These are phyloP conservation scores for Willowsia nigromaculata DNA, from an alignment of 2,888 invertebrate genomes.

Conservation along the genomic window DNA sequence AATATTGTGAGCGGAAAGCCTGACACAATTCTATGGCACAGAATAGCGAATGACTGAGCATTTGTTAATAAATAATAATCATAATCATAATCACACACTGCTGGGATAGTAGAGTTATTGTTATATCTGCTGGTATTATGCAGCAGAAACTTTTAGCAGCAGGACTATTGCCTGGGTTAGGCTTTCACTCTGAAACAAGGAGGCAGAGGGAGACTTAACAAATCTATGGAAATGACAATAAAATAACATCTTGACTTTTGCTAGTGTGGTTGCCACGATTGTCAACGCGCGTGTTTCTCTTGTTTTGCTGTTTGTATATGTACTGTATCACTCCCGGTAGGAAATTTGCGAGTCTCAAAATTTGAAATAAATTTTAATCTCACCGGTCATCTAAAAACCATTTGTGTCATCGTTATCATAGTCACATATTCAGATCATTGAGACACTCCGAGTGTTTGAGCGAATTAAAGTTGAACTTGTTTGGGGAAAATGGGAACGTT, in stretches of 20 bases:
- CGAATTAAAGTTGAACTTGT: conserved; percentile 37
- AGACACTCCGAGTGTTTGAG: background rate
- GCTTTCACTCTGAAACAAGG: background rate
- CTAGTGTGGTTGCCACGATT: background rate
- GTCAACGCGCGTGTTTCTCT: background rate
- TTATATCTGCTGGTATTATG: background rate
- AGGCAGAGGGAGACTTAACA: background rate
- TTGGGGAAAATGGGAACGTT: conserved; percentile 7
- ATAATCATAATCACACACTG: background rate
- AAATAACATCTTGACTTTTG: background rate
- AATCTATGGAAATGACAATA: background rate
- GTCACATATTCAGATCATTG: conserved; percentile 22
- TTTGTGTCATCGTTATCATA: conserved; percentile 37
- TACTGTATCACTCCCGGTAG: background rate
- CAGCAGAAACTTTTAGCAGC: background rate
- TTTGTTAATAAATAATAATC: conserved; percentile 12
- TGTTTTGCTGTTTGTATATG: background rate
- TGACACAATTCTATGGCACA: background rate
- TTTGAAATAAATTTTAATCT: conserved; percentile 64
- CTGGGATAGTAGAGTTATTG: background rate
- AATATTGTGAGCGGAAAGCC: background rate
- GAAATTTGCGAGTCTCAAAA: conserved; percentile 7
- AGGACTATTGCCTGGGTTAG: background rate
- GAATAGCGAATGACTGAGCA: background rate
- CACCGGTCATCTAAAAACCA: conserved; percentile 62